These are phyloP conservation scores for Mesorhabditis belari DNA, from an alignment of 2,888 invertebrate genomes.

Conservation along the genomic window DNA sequence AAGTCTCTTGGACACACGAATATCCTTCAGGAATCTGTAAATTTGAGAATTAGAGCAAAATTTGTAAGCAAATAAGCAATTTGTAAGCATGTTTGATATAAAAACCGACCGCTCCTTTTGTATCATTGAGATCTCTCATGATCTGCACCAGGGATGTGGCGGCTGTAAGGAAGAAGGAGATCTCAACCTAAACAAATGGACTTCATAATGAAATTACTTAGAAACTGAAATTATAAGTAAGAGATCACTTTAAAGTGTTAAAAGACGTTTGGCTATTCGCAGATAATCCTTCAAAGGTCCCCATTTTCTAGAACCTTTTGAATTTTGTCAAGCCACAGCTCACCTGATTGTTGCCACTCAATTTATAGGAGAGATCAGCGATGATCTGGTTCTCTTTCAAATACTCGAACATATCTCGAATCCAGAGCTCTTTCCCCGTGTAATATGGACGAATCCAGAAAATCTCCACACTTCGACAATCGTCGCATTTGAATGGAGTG, in stretches of 20 bases:
- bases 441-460: constrained; percentile 40
- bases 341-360: constrained; percentile 39
- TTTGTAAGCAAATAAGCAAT: too few species aligned
- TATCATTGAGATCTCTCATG: background rate
- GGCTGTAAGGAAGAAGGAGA: background rate
- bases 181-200: background rate
- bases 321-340: background rate
- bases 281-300: too few species aligned
- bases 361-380: constrained; percentile 30
- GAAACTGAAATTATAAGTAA: too few species aligned
- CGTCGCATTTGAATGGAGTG: constrained; percentile 45
- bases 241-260: background rate
- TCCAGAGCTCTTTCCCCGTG: constrained; percentile 21
- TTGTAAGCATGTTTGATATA: too few species aligned
- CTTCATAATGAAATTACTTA: too few species aligned
- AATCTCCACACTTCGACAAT: constrained; percentile 33
- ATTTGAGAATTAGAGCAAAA: too few species aligned
- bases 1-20: background rate
- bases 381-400: constrained; percentile 41
- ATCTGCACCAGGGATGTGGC: background rate
- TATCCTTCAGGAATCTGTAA: background rate
- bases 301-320: too few species aligned
- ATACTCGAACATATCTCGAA: constrained; percentile 37
- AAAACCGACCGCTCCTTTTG: background rate
- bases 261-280: background rate